These are phyloP conservation scores for Leptopilina myrica DNA, from an alignment of 2,888 invertebrate genomes.

Conservation along the genomic window DNA sequence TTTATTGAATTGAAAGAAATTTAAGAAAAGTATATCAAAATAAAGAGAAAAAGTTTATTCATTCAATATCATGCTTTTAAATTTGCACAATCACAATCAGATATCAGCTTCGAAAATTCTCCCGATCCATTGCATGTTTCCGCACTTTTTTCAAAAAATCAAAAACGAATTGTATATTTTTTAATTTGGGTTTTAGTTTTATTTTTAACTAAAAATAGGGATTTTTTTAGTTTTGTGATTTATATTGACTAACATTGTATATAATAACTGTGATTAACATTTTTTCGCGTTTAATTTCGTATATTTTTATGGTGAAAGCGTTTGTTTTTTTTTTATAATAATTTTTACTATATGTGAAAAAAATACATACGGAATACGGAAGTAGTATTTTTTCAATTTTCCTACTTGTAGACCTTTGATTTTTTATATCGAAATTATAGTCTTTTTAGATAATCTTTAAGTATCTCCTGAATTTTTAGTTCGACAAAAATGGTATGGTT, in stretches of 20 bases:
- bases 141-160: constrained; percentile 38
- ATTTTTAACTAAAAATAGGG: not conserved
- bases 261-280: constrained; percentile 2
- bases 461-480: constrained; percentile 55
- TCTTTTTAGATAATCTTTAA: constrained; percentile 31
- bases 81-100: constrained; percentile 34
- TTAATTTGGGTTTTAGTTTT: not conserved
- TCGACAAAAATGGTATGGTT: constrained; percentile 62
- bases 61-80: constrained; percentile 10
- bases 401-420: constrained; percentile 41
- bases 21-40: not conserved
- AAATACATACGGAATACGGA: not conserved
- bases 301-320: not conserved
- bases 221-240: not conserved
- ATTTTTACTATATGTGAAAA: not conserved
- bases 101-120: constrained; percentile 30
- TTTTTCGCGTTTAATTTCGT: not conserved
- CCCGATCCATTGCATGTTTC: constrained; percentile 29
- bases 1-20: no score
- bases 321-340: not conserved
- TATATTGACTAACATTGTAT: not conserved
- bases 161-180: constrained; percentile 37
- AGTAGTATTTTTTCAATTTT: constrained; percentile 34
- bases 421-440: constrained; percentile 24
- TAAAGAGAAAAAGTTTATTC: not conserved